Conservation (phyloP, 2,797 vertebrate genomes). For the Malacoctenus gilli region DNA sequence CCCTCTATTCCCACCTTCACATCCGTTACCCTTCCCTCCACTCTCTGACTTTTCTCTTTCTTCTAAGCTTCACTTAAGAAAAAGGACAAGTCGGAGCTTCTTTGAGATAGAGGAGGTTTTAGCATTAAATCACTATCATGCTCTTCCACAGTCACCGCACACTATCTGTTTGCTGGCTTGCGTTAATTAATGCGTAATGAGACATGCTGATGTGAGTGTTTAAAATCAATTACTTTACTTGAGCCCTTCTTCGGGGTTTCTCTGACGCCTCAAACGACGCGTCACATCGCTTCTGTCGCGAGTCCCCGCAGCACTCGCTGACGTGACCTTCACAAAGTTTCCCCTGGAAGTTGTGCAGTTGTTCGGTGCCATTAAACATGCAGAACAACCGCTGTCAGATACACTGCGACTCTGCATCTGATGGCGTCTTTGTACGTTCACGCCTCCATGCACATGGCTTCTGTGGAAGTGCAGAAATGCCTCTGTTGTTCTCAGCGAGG, state of each 20-base stretch:
- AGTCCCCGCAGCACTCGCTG: constrained; percentile 6
- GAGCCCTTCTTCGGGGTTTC: constrained; percentile 23
- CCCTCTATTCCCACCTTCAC: constrained; percentile 36
- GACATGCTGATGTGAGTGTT: constrained; percentile 59
- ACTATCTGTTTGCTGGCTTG: constrained; percentile 36
- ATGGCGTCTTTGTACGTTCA: constrained; percentile 3
- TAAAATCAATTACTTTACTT: constrained; percentile 51
- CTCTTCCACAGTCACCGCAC: constrained; percentile 30
- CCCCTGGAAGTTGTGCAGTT: constrained; percentile 2
- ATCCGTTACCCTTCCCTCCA: constrained; percentile 21
- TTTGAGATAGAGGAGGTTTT: constrained; percentile 37
- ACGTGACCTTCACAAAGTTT: constrained; percentile 44
- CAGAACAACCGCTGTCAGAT: constrained; percentile 22
- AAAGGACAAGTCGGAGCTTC: constrained; percentile 19
- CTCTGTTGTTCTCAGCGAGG: constrained; percentile 39
- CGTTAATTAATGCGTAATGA: constrained; percentile 60
- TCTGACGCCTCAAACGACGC: not conserved
- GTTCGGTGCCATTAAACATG: constrained; percentile 31
- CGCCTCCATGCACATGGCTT: constrained; percentile 4
- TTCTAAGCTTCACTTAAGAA: constrained; percentile 17
- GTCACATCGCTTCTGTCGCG: constrained; percentile 28
- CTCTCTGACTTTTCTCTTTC: constrained; percentile 22
- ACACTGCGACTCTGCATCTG: not conserved
- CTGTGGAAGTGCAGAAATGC: constrained; percentile 30
- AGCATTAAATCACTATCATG: constrained; percentile 41